Evolutionary conservation across 2,113 vertebrate genomes (phyloP).

Genomic region (Carassius gibelio): DNA sequence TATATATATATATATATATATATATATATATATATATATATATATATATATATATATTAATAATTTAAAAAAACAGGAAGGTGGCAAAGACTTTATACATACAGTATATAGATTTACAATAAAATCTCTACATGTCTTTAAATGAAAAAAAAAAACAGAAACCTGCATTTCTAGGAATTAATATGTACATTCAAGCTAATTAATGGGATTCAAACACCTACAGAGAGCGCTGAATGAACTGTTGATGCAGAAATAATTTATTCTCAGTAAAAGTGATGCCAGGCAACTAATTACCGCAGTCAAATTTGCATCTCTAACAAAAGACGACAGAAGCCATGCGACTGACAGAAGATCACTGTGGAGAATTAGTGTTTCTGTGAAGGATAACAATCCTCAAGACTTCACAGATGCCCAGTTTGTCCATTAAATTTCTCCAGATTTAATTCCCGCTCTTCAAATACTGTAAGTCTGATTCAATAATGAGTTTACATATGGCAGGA

Average conservation of each 20-base stretch:
- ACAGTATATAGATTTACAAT: too few species aligned
- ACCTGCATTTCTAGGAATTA: background rate
- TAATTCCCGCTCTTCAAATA: slow-evolving; percentile 14
- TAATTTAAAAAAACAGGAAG: too few species aligned
- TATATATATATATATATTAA: too few species aligned
- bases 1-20: too few species aligned
- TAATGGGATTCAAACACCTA: slow-evolving; percentile 14
- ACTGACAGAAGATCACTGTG: background rate
- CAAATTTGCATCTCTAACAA: slow-evolving; percentile 34
- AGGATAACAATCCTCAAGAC: background rate
- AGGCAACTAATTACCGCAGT: slow-evolving; percentile 22
- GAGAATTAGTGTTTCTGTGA: background rate
- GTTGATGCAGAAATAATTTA: slow-evolving; percentile 44
- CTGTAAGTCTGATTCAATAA: slow-evolving; percentile 29
- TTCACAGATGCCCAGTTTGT: background rate
- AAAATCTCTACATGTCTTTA: too few species aligned
- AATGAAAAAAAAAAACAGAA: background rate
- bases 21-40: too few species aligned
- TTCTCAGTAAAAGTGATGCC: background rate
- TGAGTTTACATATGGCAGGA: slow-evolving; percentile 12
- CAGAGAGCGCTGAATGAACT: background rate
- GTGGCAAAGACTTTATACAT: too few species aligned
- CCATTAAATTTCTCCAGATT: background rate
- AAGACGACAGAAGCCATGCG: slow-evolving; percentile 30
- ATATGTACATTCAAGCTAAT: slow-evolving; percentile 31